Conservation (phyloP, 2,113 vertebrate genomes). For the Sula dactylatra region DNA sequence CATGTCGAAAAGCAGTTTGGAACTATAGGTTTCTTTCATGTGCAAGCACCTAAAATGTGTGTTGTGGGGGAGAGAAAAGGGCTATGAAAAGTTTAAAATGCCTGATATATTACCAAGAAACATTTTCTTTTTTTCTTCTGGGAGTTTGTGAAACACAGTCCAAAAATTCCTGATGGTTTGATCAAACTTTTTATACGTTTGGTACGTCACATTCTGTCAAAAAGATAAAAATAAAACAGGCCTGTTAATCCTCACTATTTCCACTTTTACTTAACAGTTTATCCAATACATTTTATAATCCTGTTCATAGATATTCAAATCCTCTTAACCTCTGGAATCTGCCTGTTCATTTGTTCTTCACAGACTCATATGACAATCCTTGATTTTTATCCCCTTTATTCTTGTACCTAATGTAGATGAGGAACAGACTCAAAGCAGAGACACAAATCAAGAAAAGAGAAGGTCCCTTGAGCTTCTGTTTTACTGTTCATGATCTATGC, state of each 20-base stretch:
- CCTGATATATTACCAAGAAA: conserved; percentile 66
- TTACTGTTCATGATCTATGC: background rate
- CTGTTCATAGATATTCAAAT: background rate
- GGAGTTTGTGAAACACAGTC: conserved; percentile 61
- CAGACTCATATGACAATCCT: background rate
- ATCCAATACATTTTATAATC: background rate
- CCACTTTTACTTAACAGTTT: conserved; percentile 2
- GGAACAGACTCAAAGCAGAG: background rate
- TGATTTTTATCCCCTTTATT: background rate
- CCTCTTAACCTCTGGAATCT: background rate
- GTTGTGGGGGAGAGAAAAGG: background rate
- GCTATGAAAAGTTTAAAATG: background rate
- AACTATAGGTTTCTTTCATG: background rate
- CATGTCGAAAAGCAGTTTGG: background rate
- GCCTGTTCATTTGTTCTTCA: background rate
- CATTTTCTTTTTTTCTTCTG: conserved; percentile 66
- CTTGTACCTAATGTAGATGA: background rate
- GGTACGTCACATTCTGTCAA: conserved; percentile 21
- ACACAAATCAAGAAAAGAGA: background rate
- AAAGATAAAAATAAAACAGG: conserved; percentile 19
- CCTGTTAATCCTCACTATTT: background rate
- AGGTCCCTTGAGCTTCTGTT: background rate
- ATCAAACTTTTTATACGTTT: background rate
- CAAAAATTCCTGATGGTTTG: conserved; percentile 70
- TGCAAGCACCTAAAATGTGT: background rate